Conservation (phyloP, 2,888 invertebrate genomes). For the Maniola hyperantus region DNA sequence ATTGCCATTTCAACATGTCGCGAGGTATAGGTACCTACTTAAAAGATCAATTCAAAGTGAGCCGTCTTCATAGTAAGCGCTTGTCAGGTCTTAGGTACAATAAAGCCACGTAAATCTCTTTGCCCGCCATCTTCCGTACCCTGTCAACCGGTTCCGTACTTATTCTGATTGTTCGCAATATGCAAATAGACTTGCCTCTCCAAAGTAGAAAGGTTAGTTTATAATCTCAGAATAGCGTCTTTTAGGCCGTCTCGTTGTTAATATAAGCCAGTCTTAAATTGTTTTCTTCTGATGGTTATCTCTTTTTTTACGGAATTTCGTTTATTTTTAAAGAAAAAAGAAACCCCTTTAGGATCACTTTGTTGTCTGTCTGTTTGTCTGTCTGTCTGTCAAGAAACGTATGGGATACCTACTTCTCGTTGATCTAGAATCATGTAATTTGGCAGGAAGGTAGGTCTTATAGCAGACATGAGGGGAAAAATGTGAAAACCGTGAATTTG, state of each 20-base stretch:
- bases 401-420: too few species aligned
- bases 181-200: slow-evolving; percentile 42
- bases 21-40: not conserved
- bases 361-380: too few species aligned
- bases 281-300: not conserved
- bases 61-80: slow-evolving; percentile 61
- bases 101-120: slow-evolving; percentile 50
- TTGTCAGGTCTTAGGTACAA: slow-evolving; percentile 57
- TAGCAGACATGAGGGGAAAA: too few species aligned
- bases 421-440: too few species aligned
- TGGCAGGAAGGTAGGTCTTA: too few species aligned
- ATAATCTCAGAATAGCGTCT: slow-evolving; percentile 33
- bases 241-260: slow-evolving; percentile 23
- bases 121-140: slow-evolving; percentile 41
- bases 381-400: too few species aligned
- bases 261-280: not conserved
- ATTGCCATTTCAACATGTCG: too few species aligned
- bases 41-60: slow-evolving; percentile 52
- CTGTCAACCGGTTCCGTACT: slow-evolving; percentile 46
- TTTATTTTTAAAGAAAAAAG: too few species aligned
- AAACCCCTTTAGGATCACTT: too few species aligned
- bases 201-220: slow-evolving; percentile 34
- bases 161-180: slow-evolving; percentile 48
- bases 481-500: too few species aligned
- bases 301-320: too few species aligned